These are phyloP conservation scores for Bungarus multicinctus DNA, from an alignment of 2,113 vertebrate genomes.

Conservation along the genomic window DNA sequence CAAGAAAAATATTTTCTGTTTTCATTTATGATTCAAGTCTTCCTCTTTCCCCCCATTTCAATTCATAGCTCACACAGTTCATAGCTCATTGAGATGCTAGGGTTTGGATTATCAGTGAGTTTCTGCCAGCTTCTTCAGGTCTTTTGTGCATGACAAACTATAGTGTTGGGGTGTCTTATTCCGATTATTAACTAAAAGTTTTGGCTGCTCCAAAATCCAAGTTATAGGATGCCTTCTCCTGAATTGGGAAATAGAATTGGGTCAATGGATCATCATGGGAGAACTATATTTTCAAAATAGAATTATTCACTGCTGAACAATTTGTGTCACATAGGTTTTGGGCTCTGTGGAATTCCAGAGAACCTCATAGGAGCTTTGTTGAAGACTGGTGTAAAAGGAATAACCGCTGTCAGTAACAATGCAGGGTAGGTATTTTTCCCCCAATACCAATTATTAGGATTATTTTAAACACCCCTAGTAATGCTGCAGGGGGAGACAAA, in stretches of 20 bases:
- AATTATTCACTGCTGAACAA: not conserved
- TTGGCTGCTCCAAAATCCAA: not conserved
- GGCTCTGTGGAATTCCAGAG: conserved; percentile 96
- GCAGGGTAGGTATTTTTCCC: conserved; percentile 81
- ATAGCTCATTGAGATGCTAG: not conserved
- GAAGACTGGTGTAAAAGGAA: conserved; percentile 84
- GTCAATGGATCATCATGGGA: not conserved
- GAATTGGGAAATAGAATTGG: not conserved
- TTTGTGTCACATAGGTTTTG: conserved; percentile 79
- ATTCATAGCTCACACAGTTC: not conserved
- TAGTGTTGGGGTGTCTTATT: not conserved
- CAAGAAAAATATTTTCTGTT: not conserved
- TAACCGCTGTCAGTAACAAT: conserved; percentile 97
- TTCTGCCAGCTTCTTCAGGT: not conserved
- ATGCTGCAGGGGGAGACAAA: not conserved
- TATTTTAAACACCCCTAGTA: not conserved
- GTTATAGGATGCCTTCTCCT: not conserved
- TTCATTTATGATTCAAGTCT: not conserved
- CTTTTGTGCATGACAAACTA: not conserved
- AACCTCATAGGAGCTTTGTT: conserved; percentile 93
- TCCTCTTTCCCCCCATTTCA: not conserved
- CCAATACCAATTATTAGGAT: not conserved
- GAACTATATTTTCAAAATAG: not conserved
- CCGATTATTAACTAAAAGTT: not conserved
- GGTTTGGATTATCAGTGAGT: not conserved